These are phyloP conservation scores for Silurus asotus DNA, from an alignment of 2,113 vertebrate genomes.

Conservation along the genomic window DNA sequence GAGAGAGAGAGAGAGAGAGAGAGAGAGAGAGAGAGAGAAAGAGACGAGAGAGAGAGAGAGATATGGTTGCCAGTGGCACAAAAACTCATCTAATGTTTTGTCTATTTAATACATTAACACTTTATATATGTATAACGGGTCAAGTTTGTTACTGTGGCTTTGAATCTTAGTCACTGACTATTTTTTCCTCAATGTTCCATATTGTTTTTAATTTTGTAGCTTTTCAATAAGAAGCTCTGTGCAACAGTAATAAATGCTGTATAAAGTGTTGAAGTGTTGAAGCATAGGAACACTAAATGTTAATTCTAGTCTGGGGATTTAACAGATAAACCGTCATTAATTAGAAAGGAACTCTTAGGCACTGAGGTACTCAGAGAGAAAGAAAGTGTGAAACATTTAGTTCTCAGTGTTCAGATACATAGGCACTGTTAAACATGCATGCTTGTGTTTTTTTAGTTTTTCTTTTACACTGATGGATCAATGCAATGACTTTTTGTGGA, in stretches of 20 bases:
- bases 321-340: neutral
- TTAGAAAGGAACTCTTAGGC: neutral
- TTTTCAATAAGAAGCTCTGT: neutral
- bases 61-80: neutral
- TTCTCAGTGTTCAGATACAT: neutral
- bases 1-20: too few species aligned
- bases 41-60: neutral
- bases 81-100: neutral
- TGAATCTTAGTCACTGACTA: neutral
- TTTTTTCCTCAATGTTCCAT: neutral
- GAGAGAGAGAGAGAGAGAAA: neutral
- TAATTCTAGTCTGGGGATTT: neutral
- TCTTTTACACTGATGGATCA: neutral
- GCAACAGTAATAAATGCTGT: neutral
- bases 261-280: neutral
- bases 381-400: too few species aligned
- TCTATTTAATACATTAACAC: neutral
- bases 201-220: neutral
- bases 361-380: neutral
- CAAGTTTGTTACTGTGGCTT: neutral
- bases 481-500: neutral
- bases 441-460: neutral
- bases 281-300: neutral
- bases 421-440: neutral
- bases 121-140: neutral